Base-by-base conservation (phyloP, 2,113 vertebrate genomes). In the Ursus arctos region DNA sequence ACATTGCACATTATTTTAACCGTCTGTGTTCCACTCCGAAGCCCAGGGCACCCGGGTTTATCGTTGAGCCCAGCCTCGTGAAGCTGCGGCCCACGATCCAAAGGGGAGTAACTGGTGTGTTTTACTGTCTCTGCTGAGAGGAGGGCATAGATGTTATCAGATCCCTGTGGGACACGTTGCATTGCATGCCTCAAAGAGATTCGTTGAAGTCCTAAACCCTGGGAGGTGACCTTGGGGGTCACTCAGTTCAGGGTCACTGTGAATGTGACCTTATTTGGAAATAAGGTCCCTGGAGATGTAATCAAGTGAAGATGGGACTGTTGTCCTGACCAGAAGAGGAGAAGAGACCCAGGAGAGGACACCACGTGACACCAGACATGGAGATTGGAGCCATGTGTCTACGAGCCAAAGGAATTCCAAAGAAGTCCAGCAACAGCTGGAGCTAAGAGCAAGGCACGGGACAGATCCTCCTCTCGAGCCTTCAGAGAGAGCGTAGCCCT, bases 261-360 rank as follows among this genome's bases (percentile, higher is more conserved):
- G 67, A 63, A 47, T 26, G 81, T 55, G 61, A 36, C 47, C 88
- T 77, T 36, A 71, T 74, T 93, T 91, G 77, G 71, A 94, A 88
- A 79, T 28, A 13, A 24, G 13, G 49, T 74, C 55, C 77, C 55
- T 31, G 4, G 1, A 24, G n/a, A 79, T 7, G 8, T 19, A 24
- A 71, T 72, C 24, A 51, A 83, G 31, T 9, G 26, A 59, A 28
- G 3, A 31, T 1, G 8, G 87, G 33, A 71, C 49, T 15, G 15
- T 12, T 15, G 26, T 63, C 67, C 18, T 22, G 4, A 59, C 0
- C 15, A 79, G 79, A 72, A 89, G 55, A 55, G 36, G 31, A 16
- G n/a, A 91, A n/a, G 57, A 82, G 14, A 67, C 14, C 21, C 7
- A 4, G 16, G 9, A 3, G 47, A 86, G 40, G 26, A 31, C 12